Percentiles rank a stretch among this genome's conserved stretches.
Conservation (phyloP, 2,113 vertebrate genomes). For the Trochalopteron elliotii region DNA sequence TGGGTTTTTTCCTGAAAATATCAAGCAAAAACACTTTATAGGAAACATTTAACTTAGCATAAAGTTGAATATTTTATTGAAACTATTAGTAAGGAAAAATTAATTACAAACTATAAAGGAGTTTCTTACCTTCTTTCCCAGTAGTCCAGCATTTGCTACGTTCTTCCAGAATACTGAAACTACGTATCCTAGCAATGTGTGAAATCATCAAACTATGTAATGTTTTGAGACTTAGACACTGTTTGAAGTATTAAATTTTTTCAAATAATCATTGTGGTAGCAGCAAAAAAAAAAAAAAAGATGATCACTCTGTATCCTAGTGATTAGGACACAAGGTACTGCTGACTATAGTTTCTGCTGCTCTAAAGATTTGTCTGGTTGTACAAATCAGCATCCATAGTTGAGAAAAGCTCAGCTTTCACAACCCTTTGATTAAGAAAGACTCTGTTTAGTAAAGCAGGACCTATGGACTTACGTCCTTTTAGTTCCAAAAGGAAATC, state of each 20-base stretch:
- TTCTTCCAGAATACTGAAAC: background rate
- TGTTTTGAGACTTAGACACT: background rate
- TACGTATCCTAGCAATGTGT: background rate
- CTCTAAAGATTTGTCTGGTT: background rate
- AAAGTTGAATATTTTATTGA: background rate
- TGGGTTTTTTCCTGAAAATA: background rate
- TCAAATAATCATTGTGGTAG: background rate
- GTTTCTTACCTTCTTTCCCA: background rate
- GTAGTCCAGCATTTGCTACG: background rate
- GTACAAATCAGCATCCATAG: background rate
- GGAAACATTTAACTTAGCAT: background rate
- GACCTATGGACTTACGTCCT: background rate
- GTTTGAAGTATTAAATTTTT: background rate
- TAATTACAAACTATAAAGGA: rapidly evolving
- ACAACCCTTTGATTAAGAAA: background rate
- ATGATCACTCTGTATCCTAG: background rate
- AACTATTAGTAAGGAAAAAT: background rate
- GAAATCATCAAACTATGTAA: background rate
- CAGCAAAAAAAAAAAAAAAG: background rate
- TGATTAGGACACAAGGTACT: background rate
- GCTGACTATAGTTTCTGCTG: background rate
- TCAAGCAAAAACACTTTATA: background rate
- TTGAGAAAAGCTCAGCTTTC: background rate
- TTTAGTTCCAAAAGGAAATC: background rate
- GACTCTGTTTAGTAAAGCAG: background rate